Base-by-base conservation (phyloP, 2,888 invertebrate genomes). In the Parnassius mnemosyne region DNA sequence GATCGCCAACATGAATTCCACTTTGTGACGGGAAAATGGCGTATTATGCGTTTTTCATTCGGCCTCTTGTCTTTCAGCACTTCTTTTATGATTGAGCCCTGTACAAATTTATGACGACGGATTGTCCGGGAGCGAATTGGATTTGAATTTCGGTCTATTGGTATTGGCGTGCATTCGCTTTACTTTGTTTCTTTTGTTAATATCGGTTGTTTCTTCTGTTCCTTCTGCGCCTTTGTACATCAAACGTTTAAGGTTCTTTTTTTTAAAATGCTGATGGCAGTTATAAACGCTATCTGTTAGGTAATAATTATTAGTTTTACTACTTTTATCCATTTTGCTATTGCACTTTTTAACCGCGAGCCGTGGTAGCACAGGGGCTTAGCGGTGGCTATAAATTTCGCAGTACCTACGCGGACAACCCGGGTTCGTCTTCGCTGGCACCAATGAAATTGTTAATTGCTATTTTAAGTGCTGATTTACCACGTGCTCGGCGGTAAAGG, bases 11-110 rank as follows among this genome's bases (percentile, higher is more conserved):
- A 80, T 85, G 86, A 83, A 87, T 84, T 85, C 86, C 83, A 84
- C 86, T 85, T 83, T 85, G 84, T 84, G 83, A 83, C 79, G 81
- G 80, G 81, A 84, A 89, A 89, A 89, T 89, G 86, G 84, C 85
- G 86, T 87, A 87, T 88, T 89, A 87, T 85, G 83, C 82, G 76
- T 85, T 90, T 88, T 90, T 90, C 83, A 80, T 81, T 81, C 80
- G 81, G 73, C 75, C 87, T 83, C 84, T 87, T 89, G 85, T 89
- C 87, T 87, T 87, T 87, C 89, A 83, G 80, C 87, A 85, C 85
- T 87, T 88, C 88, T 85, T 89, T 90, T 90, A 83, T 89, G 87
- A 88, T 87, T 80, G 89, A 86, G 80, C 74, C 74, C 77, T 78
- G 78, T 71, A 71, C 77, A 80, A 78, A 75, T 80, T 79, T 80